Percentiles rank a stretch among this genome's conserved stretches.
Evolutionary conservation across 2,113 vertebrate genomes (phyloP).

Genomic region (Macrotus californicus): DNA sequence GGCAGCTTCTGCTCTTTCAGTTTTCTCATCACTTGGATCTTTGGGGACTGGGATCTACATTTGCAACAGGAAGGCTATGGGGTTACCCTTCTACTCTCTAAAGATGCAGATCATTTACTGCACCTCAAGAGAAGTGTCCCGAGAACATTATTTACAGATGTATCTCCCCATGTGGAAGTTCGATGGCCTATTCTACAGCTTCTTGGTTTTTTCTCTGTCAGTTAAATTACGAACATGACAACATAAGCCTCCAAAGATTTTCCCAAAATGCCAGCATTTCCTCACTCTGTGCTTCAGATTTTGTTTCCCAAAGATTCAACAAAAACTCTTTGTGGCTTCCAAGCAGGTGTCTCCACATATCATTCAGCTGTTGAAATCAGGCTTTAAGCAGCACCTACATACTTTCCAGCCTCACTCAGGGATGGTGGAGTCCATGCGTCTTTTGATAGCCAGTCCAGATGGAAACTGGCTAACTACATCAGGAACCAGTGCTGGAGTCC

Average conservation of each 20-base stretch:
- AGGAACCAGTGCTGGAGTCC: conserved; percentile 80
- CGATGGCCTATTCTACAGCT: conserved; percentile 87
- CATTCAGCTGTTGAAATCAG: conserved; percentile 76
- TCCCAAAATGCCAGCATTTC: conserved; percentile 82
- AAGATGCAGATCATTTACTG: conserved; percentile 90
- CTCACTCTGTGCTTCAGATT: conserved; percentile 84
- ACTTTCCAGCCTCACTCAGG: conserved; percentile 84
- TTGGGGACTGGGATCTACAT: conserved; percentile 91
- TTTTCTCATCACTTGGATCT: conserved; percentile 91
- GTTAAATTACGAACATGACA: conserved; percentile 73
- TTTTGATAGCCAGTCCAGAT: conserved; percentile 84
- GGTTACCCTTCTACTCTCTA: conserved; percentile 83
- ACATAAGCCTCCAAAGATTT: conserved; percentile 87
- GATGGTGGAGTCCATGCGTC: conserved; percentile 81
- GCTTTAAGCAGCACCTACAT: conserved; percentile 83
- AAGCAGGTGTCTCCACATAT: conserved; percentile 80
- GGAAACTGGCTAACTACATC: conserved; percentile 88
- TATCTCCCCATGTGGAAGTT: conserved; percentile 89
- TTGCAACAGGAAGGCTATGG: conserved; percentile 84
- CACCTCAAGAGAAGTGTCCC: conserved; percentile 91
- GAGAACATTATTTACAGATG: conserved; percentile 91
- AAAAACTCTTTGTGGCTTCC: conserved; percentile 85
- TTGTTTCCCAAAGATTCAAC: conserved; percentile 89
- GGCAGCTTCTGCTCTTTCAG: conserved; percentile 92
- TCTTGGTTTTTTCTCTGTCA: conserved; percentile 86